phyloP scores from a whole-genome alignment of 2,888 invertebrate genomes.

The Mimas tiliae region DNA sequence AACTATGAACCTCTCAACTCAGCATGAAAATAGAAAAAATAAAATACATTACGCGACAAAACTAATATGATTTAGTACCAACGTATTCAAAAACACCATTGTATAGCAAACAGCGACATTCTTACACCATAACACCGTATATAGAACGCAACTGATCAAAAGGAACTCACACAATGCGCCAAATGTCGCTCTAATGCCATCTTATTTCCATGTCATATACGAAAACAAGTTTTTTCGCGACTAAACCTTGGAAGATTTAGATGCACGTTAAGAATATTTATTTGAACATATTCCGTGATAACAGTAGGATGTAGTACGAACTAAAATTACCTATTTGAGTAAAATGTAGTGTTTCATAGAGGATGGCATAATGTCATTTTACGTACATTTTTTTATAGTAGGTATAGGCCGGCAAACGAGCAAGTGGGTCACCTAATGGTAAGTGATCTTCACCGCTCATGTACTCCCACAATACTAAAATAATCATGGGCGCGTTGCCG shows the following conservation, averaged over 20 bases:
- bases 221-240: slow-evolving; percentile 53
- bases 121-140: neutral
- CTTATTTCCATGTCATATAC: slow-evolving; percentile 57
- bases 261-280: slow-evolving; percentile 19
- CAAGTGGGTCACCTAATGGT: no score
- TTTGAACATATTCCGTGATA: slow-evolving; percentile 21
- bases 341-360: neutral
- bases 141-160: slow-evolving; percentile 22
- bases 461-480: no score
- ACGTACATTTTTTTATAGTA: neutral
- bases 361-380: neutral
- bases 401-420: no score
- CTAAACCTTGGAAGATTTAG: slow-evolving; percentile 43
- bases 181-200: slow-evolving; percentile 55
- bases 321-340: slow-evolving; percentile 19
- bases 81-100: neutral
- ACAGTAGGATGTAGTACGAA: slow-evolving; percentile 12
- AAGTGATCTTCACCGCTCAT: no score
- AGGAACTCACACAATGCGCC: slow-evolving; percentile 52
- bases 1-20: no score
- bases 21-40: no score
- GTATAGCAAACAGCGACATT: neutral
- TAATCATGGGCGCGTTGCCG: no score
- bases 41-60: no score
- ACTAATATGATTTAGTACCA: no score